A percentile compares a stretch with the other conserved stretches of the same genome.
Evolutionary conservation across 37 sponge, comb jelly and placozoan species (phyloP).

Genomic region (Corticium candelabrum): DNA sequence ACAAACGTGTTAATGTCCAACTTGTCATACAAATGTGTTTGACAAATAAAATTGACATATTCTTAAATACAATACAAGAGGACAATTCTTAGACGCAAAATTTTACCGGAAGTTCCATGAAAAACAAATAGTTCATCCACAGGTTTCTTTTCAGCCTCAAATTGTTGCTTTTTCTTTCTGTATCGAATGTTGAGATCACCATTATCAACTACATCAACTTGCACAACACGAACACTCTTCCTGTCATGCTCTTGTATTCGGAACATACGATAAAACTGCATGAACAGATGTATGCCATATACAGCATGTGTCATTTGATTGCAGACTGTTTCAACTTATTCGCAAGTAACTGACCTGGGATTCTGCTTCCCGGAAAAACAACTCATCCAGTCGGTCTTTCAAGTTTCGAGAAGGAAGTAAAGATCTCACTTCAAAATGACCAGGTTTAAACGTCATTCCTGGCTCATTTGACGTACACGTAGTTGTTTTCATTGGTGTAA

Average conservation of each 20-base stretch:
- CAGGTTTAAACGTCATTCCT: not conserved
- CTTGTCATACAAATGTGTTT: no score
- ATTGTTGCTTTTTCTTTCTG: not conserved
- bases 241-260: not conserved
- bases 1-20: not conserved
- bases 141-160: not conserved
- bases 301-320: no score
- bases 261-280: not conserved
- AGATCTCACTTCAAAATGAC: not conserved
- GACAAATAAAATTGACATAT: no score
- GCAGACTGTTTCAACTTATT: not conserved
- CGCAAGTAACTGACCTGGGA: not conserved
- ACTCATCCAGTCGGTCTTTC: not conserved
- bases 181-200: not conserved
- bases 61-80: no score
- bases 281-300: not conserved
- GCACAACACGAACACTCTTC: not conserved
- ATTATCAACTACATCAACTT: not conserved
- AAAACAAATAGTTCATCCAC: not conserved
- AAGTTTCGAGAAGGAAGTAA: not conserved
- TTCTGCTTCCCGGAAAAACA: not conserved
- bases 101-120: not conserved
- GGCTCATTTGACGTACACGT: not conserved
- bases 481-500: not conserved
- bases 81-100: no score